Conservation (phyloP, 2,888 invertebrate species). For the Diarsia brunnea region DNA sequence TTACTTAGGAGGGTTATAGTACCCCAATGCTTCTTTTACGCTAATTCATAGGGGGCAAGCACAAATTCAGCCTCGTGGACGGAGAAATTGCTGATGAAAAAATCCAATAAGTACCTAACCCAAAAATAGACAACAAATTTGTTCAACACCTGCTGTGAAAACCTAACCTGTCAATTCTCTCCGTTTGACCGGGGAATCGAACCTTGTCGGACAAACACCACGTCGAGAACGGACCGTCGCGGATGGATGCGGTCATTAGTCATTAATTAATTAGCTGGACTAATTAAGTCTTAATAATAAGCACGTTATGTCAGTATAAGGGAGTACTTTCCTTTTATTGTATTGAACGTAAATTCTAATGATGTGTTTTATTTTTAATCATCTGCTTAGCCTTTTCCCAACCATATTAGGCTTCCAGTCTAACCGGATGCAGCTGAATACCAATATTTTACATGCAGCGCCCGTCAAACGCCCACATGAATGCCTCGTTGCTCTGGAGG, state of each 20-base stretch:
- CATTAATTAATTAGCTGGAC: conserved; percentile 11
- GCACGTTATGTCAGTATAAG: not conserved
- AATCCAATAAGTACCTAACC: not conserved
- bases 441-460: not conserved
- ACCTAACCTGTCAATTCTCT: too few relatives aligned
- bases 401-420: not conserved
- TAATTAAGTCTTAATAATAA: conserved; percentile 29
- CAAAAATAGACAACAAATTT: not conserved
- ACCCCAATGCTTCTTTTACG: not conserved
- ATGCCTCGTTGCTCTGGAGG: too few relatives aligned
- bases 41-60: not conserved
- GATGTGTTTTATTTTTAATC: too few relatives aligned
- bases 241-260: conserved; percentile 26
- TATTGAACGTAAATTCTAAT: not conserved
- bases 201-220: conserved; percentile 15
- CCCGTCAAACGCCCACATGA: too few relatives aligned
- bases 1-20: too few relatives aligned
- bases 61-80: not conserved
- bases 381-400: not conserved
- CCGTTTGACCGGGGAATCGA: not conserved
- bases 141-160: not conserved
- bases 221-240: not conserved
- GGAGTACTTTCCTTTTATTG: not conserved
- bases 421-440: not conserved
- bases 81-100: not conserved